Evolutionary conservation across 2,797 vertebrate species (phyloP), one percentile per base, ranked within the genome.

Genomic region (Lithobates pipiens): DNA sequence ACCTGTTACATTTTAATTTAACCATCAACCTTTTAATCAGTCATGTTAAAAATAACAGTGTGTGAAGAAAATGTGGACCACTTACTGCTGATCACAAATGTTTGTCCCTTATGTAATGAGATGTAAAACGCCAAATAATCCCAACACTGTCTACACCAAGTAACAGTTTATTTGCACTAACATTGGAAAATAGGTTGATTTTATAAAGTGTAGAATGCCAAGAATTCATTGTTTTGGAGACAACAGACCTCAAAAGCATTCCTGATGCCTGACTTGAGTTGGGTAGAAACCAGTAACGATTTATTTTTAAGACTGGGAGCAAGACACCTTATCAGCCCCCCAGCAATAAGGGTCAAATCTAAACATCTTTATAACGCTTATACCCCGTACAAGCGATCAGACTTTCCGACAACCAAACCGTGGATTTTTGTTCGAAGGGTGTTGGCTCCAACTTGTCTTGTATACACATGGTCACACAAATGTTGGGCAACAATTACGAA

Each of bases 21-120:
- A 78, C 61, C 63, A 67, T 27, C 77, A 72, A 61, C 21, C 25
- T 39, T 34, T 46, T 61, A 61, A 46, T 67, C 42, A 72, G 25
- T 81, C 21, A 61, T 54, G 34, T 18, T 23, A 71, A 27, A 2
- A 18, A 57, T 29, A 36, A 46, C 39, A 9, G 67, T 61, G 69
- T 27, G 79, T 73, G 69, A 72, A 61, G 50, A 72, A 50, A 34
- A 61, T 73, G 11, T 81, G 42, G 72, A 39, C 72, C 72, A 42
- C 36, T 83, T 76, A 69, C 39, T 57, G 71, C 32, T 72, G 46
- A 81, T 46, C 25, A 72, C 69, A 61, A 61, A 81, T 13, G 39
- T 72, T 61, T 61, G 21, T 61, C 54, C 54, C 6, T 21, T 61
- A 23, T 61, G 15, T 57, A 57, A 23, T 61, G n/a, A 61, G 65